A percentile compares a stretch with the other conserved stretches of the same genome.
These are phyloP conservation scores for Frankliniella fusca DNA, from an alignment of 2,888 invertebrate genomes.

Conservation along the genomic window DNA sequence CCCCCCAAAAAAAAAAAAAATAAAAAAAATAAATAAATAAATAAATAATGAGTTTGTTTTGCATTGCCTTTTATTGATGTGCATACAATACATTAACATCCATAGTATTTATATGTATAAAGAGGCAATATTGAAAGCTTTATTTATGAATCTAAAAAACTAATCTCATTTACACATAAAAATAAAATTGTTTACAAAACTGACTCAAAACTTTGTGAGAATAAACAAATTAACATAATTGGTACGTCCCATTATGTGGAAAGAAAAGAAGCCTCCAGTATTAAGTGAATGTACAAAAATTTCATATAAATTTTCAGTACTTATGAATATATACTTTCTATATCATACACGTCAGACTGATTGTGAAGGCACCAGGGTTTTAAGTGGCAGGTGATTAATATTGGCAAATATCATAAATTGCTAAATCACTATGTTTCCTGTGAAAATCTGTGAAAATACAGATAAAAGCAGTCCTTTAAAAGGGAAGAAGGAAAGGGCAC, in stretches of 20 bases:
- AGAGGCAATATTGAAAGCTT: not conserved
- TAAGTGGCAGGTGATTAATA: not conserved
- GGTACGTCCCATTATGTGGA: not conserved
- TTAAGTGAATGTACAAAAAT: not conserved
- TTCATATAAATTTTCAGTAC: not conserved
- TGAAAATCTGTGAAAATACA: no score
- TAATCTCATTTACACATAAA: conserved; percentile 4
- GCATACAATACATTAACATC: conserved; percentile 16
- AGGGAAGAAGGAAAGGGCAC: no score
- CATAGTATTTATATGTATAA: conserved; percentile 6
- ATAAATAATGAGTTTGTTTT: not conserved
- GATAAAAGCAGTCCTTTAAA: no score
- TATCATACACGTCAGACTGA: not conserved
- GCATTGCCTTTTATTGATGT: conserved; percentile 3
- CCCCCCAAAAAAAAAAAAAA: not conserved
- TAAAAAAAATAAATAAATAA: not conserved
- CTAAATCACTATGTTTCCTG: no score
- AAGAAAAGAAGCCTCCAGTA: no score
- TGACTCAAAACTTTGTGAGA: conserved; percentile 3
- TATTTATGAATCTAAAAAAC: conserved; percentile 1
- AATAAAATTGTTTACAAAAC: conserved; percentile 24
- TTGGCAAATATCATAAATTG: no score
- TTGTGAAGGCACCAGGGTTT: not conserved
- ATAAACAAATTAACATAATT: not conserved
- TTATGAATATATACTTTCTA: not conserved